These are phyloP conservation scores for Acrocephalus arundinaceus DNA, from an alignment of 2,113 vertebrate genomes.

Conservation along the genomic window DNA sequence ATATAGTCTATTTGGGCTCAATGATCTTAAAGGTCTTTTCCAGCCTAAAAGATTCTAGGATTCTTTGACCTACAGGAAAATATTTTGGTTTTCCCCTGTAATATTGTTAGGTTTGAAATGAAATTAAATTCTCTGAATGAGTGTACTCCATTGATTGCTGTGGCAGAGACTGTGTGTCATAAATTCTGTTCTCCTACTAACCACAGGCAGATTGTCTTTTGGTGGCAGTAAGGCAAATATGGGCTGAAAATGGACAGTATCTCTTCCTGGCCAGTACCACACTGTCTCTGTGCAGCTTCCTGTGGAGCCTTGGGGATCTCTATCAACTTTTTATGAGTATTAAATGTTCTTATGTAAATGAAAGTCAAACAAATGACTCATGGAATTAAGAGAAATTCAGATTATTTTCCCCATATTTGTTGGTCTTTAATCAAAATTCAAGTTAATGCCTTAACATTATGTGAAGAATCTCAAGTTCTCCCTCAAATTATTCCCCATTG, in stretches of 20 bases:
- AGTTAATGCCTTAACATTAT: not conserved
- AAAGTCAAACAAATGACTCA: not conserved
- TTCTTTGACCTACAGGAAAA: not conserved
- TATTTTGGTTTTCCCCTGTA: not conserved
- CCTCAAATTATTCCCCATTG: not conserved
- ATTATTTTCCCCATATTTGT: not conserved
- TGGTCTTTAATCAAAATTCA: not conserved
- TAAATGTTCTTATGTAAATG: not conserved
- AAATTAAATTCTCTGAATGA: not conserved
- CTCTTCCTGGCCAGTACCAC: not conserved
- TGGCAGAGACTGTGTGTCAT: not conserved
- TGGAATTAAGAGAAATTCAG: not conserved
- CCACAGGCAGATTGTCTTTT: not conserved
- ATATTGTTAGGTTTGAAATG: not conserved
- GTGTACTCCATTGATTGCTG: not conserved
- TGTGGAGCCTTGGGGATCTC: not conserved
- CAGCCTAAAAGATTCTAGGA: not conserved
- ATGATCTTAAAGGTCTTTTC: not conserved
- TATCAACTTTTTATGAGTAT: not conserved
- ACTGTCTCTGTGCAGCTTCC: not conserved
- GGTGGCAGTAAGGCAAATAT: not conserved
- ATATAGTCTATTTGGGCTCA: not conserved
- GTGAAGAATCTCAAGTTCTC: not conserved
- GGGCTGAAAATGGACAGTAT: not conserved
- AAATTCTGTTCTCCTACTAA: not conserved